Base-by-base conservation (phyloP, 64 coral and sea anemone genomes). In the Hydrozoanthus tunicans region DNA sequence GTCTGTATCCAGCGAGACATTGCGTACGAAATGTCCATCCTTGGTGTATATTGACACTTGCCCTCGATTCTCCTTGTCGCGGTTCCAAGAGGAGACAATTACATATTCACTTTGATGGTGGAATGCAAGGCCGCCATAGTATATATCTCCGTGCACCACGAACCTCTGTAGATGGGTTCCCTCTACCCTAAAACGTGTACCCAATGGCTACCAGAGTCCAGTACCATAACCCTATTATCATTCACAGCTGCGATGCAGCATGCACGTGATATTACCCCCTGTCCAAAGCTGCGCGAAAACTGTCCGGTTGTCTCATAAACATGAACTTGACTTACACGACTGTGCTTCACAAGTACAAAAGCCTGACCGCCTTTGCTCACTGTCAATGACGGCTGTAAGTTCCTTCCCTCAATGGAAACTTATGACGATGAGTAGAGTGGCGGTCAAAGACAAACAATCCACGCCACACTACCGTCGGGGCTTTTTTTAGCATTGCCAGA, bases 371-470 rank as follows among this genome's bases (percentile, higher is more conserved):
- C 58, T 15, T 81, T 15, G 64, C 70, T 72, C 11, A 81, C 14
- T 78, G 70, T 58, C 24, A 70, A 26, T 12, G 89, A 71, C n/a
- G 27, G 54, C 15, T 17, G 25, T 20, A 9, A 4, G 8, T 5
- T 25, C 56, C 62, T 69, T 58, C 53, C 23, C 9, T 58, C 14
- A 81, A 23, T 25, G 32, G 77, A 91, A 91, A 81, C 9, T 56
- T 90, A 14, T 79, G 23, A 27, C 0, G 24, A 1, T 56, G 13
- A 8, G 68, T 69, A 15, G 3, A 24, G 5, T 71, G n/a, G 13
- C 53, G 32, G 20, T 92, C 69, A 51, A 82, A 92, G 56, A 83
- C 67, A 10, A 53, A 61, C 23, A 92, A 56, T 24, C 70, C 79
- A 26, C 59, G 4, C 82, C 63, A 43, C 59, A 12, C 59, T 23